Conservation (phyloP, 92 coral and sea anemone genomes). For the Actinernus sp. region DNA sequence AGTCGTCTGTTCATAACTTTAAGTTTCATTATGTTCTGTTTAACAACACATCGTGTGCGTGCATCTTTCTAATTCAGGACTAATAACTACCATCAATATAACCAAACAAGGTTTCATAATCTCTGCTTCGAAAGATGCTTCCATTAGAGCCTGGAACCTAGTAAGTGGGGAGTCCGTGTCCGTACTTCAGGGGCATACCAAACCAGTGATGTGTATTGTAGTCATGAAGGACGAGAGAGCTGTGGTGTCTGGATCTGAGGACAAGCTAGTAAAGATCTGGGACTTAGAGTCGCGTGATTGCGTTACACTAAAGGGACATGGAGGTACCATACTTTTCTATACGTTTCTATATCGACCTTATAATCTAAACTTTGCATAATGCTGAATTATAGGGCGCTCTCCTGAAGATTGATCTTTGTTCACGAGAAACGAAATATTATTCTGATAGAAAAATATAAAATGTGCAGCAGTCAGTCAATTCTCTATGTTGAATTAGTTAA, state of each 20-base stretch:
- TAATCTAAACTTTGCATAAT: slow-evolving; percentile 1
- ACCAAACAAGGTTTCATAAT: slow-evolving; percentile 31
- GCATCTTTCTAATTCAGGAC: slow-evolving; percentile 37
- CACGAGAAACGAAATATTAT: background rate
- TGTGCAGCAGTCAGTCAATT: too few relatives aligned
- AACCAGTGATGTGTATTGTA: slow-evolving; percentile 74
- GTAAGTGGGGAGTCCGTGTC: slow-evolving; percentile 54
- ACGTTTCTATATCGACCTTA: too few relatives aligned
- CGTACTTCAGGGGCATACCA: slow-evolving; percentile 63
- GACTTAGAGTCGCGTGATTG: slow-evolving; percentile 78
- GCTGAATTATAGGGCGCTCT: too few relatives aligned
- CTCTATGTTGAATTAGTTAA: too few relatives aligned
- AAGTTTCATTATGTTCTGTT: too few relatives aligned
- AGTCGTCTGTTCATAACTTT: too few relatives aligned
- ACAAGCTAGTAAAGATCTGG: slow-evolving; percentile 76
- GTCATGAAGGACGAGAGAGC: slow-evolving; percentile 61
- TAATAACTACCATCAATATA: slow-evolving; percentile 54
- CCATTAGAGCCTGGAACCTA: slow-evolving; percentile 70
- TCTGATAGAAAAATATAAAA: background rate
- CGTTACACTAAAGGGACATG: slow-evolving; percentile 83
- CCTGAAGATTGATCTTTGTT: background rate
- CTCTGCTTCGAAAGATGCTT: slow-evolving; percentile 73
- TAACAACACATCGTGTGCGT: too few relatives aligned
- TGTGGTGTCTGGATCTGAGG: slow-evolving; percentile 84
- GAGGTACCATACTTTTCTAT: slow-evolving; percentile 32